Evolutionary conservation across 2,888 invertebrate species (phyloP), one percentile per base, ranked within the genome.

Genomic region (Malthinus flaveolus): DNA sequence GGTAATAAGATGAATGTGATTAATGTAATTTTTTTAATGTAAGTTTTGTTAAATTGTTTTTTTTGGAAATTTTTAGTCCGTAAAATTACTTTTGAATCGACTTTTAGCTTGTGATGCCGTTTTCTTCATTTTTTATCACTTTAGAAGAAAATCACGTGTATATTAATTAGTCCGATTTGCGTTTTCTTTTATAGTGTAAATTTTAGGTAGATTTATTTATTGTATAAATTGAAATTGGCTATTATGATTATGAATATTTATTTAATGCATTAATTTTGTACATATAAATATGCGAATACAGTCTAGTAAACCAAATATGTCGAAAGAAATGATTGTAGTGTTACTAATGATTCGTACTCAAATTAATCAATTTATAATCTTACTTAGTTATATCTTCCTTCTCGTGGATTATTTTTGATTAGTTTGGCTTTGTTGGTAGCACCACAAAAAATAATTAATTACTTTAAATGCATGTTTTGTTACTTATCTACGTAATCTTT

Each of bases 301-400:
- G 78, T 77, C 78, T 78, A 78, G 78, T 73, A 76, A 77, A 78
- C 78, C 78, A 78, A 78, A 78, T 73, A 77, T 64, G 31, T 42
- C 23, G 39, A 15, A 45, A 51, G 33, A 42, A 42, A 9, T 35
- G 9, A n/a, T 42, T 36, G 11, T 32, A 51, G 50, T 59, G 45
- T 32, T 45, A 7, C 31, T 45, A 23, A 31, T 11, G 3, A 9
- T 7, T 15, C 12, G 23, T 42, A 23, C 39, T 15, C 23, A 42
- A 15, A 42, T 42, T 42, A 42, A 42, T 42, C 39, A 42, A 42
- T n/a, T 39, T n/a, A 15, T n/a, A 39, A 42, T 6, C 7, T 13
- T 13, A 37, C 15, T 37, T 37, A 37, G 12, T 37, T 37, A 37
- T 37, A 1, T 13, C 23, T 42, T 15, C 9, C 7, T 9, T 15